Evolutionary conservation across 1,140 invertebrate genomes (phyloP).

Genomic region (Trichomalopsis sarcophagae): DNA sequence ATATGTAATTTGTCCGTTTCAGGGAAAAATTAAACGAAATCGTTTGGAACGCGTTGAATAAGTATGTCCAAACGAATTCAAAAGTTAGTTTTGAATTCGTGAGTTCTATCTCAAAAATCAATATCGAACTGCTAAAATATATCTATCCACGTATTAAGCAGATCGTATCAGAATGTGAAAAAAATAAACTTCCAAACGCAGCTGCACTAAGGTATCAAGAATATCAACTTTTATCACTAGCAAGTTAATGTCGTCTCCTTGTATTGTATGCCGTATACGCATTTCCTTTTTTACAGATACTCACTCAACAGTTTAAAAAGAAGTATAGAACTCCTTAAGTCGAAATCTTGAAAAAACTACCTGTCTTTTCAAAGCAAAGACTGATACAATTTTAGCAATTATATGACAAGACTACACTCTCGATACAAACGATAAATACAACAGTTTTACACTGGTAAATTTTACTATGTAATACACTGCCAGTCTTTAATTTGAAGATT

Average conservation of each 20-base stretch:
- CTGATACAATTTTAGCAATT: slow-evolving; percentile 20
- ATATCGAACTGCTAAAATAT: slow-evolving; percentile 55
- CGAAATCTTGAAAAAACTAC: background rate
- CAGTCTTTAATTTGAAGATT: slow-evolving; percentile 36
- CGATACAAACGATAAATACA: slow-evolving; percentile 12
- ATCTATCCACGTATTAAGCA: slow-evolving; percentile 58
- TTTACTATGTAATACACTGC: slow-evolving; percentile 28
- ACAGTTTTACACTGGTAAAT: slow-evolving; percentile 34
- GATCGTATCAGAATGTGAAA: slow-evolving; percentile 62
- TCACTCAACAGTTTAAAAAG: slow-evolving; percentile 27
- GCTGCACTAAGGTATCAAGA: slow-evolving; percentile 64
- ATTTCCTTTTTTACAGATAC: slow-evolving; percentile 35
- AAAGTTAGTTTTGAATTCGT: slow-evolving; percentile 64
- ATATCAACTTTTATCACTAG: background rate
- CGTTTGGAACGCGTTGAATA: slow-evolving; percentile 56
- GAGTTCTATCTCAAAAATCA: slow-evolving; percentile 55
- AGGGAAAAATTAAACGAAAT: slow-evolving; percentile 62
- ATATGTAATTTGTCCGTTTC: slow-evolving; percentile 34
- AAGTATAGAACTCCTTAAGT: background rate
- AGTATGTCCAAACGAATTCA: slow-evolving; percentile 56
- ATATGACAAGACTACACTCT: slow-evolving; percentile 30
- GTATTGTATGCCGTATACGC: background rate
- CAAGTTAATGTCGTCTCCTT: background rate
- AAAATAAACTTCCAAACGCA: slow-evolving; percentile 57
- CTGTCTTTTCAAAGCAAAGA: background rate